Conservation (phyloP, 2,888 invertebrate genomes). For the Netelia virgata region DNA sequence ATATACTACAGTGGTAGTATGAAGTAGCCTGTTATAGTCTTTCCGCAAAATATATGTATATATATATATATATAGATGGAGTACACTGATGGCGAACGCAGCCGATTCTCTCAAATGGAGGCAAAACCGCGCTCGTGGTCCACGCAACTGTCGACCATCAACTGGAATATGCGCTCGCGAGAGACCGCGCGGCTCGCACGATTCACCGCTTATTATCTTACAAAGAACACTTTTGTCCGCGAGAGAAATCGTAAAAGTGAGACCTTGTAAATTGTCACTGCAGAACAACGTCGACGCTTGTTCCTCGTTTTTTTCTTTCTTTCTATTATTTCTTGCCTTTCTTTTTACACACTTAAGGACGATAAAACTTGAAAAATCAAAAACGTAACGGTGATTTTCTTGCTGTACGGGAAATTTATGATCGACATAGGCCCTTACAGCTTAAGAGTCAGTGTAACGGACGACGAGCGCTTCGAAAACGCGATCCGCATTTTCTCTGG, state of each 20-base stretch:
- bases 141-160: conserved; percentile 33
- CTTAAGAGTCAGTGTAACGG: too few species aligned
- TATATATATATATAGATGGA: neutral
- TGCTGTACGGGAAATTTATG: too few species aligned
- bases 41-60: conserved; percentile 38
- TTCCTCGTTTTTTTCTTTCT: conserved; percentile 6
- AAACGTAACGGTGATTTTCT: too few species aligned
- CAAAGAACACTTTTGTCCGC: conserved; percentile 76
- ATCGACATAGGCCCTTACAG: too few species aligned
- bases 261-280: conserved; percentile 74
- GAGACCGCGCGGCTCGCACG: conserved; percentile 3
- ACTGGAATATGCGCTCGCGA: conserved; percentile 26
- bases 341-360: too few species aligned
- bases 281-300: conserved; percentile 23
- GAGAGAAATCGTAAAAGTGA: conserved; percentile 74
- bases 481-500: too few species aligned
- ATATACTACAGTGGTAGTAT: conserved; percentile 20
- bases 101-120: conserved; percentile 39
- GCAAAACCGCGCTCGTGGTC: conserved; percentile 42
- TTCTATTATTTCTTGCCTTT: conserved; percentile 2
- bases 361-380: too few species aligned
- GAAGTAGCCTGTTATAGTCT: conserved; percentile 8
- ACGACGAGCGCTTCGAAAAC: too few species aligned
- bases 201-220: conserved; percentile 73
- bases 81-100: conserved; percentile 4